These are phyloP conservation scores for Athene noctua DNA, from an alignment of 2,113 vertebrate species.

Conservation along the genomic window DNA sequence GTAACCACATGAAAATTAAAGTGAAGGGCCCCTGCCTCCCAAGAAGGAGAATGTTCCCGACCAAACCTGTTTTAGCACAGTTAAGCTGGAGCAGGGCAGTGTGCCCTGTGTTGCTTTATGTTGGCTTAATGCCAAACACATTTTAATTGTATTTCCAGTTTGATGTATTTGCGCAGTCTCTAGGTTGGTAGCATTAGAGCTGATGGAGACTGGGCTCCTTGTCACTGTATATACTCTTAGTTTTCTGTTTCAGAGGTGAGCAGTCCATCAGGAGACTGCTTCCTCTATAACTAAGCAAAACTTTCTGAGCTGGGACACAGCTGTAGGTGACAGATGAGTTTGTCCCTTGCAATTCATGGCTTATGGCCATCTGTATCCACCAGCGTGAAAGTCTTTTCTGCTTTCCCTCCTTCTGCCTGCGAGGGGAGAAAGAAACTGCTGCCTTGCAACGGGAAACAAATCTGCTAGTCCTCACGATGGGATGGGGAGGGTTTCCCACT, in stretches of 20 bases:
- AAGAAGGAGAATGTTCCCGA: neutral
- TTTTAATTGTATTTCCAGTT: neutral
- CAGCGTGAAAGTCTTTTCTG: rapidly evolving
- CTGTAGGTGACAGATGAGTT: neutral
- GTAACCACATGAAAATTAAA: neutral
- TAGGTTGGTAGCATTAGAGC: neutral
- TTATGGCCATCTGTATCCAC: rapidly evolving
- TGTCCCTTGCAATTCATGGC: neutral
- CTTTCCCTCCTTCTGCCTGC: neutral
- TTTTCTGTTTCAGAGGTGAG: neutral
- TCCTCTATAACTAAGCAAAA: neutral
- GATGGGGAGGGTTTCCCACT: neutral
- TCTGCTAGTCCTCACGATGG: rapidly evolving
- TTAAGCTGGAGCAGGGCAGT: neutral
- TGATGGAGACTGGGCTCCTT: rapidly evolving
- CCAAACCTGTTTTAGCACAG: neutral
- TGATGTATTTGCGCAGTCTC: neutral
- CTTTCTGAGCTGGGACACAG: neutral
- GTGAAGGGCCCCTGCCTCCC: neutral
- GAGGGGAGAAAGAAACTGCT: neutral
- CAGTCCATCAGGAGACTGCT: neutral
- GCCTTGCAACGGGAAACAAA: rapidly evolving
- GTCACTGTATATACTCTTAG: rapidly evolving
- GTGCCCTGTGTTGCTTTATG: neutral
- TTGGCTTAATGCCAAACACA: neutral